These are phyloP conservation scores for Sebastes vulpes DNA, from an alignment of 2,797 vertebrate species.

Conservation along the genomic window DNA sequence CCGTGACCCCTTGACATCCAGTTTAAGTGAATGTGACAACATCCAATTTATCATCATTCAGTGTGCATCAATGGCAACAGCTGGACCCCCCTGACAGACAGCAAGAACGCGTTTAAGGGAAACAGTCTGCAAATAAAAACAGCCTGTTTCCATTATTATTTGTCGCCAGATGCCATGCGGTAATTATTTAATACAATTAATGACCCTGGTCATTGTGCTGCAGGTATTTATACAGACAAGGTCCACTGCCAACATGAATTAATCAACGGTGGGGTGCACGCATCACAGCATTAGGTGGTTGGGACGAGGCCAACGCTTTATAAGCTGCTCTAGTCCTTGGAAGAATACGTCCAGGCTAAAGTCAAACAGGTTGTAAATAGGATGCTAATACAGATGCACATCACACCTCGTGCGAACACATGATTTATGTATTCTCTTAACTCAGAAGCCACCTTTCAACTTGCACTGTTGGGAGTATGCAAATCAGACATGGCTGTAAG, in stretches of 20 bases:
- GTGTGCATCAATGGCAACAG: conserved; percentile 18
- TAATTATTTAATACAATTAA: conserved; percentile 73
- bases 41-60: conserved; percentile 50
- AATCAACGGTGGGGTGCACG: conserved; percentile 53
- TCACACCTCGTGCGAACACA: conserved; percentile 58
- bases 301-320: conserved; percentile 55
- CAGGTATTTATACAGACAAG: conserved; percentile 59
- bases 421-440: conserved; percentile 78
- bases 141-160: conserved; percentile 49
- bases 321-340: conserved; percentile 29
- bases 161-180: conserved; percentile 41
- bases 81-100: conserved; percentile 3
- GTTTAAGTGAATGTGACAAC: conserved; percentile 47
- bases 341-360: conserved; percentile 26
- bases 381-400: conserved; percentile 60
- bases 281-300: conserved; percentile 24
- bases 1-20: conserved; percentile 31
- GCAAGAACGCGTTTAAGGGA: not conserved
- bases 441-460: conserved; percentile 73
- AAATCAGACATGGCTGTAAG: conserved; percentile 53
- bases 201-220: conserved; percentile 61
- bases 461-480: conserved; percentile 61
- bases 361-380: conserved; percentile 67
- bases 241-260: conserved; percentile 56
- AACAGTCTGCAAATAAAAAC: conserved; percentile 40